Evolutionary conservation across 2,888 invertebrate genomes (phyloP), one percentile per base, ranked within the genome.

Genomic region (Morpho helenor): DNA sequence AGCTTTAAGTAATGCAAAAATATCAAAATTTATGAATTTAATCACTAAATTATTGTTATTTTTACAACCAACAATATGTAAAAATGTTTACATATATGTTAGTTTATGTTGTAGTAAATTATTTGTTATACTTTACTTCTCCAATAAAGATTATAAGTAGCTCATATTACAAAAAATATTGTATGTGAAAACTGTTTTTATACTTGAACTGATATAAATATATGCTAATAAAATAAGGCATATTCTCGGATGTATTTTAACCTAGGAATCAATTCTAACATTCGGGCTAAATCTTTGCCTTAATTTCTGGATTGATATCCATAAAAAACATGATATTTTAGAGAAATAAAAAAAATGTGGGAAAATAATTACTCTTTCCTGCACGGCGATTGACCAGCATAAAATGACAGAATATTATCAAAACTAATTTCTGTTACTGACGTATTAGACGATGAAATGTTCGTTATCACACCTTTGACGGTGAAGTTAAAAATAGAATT

Each of bases 271-370:
- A 31, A 44, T 44, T 16, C 55, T 42, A 43, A 44, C 53, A 46
- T 43, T 56, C 47, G 52, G 47, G 50, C 47, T 56, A 56, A 61
- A 61, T 59, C 59, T 59, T 56, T 61, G 56, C 44, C 48, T 56
- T 56, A 61, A 61, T 53, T 61, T 53, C 44, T 49, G 31, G 51
- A 53, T 53, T 56, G 43, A 56, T 52, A 43, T 47, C 22, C 4
- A 0, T 22, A 47, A 7, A 5, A 9, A 9, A 49, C n/a, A 49
- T 10, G 16, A 44, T 22, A 40, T 9, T 42, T 51, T 42, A 51
- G 8, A 7, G 22, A 7, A 51, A 50, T 16, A 16, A 9, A 43
- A 23, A 43, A 43, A 23, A 44, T 43, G 10, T 47, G 47, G 44
- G 23, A 41, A 43, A 62, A 43, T 52, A 22, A 57, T 57, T 57